A percentile compares a stretch with the other conserved stretches of the same genome.
These are phyloP conservation scores for Oreochromis niloticus DNA, from an alignment of 2,113 vertebrate species.

Conservation along the genomic window DNA sequence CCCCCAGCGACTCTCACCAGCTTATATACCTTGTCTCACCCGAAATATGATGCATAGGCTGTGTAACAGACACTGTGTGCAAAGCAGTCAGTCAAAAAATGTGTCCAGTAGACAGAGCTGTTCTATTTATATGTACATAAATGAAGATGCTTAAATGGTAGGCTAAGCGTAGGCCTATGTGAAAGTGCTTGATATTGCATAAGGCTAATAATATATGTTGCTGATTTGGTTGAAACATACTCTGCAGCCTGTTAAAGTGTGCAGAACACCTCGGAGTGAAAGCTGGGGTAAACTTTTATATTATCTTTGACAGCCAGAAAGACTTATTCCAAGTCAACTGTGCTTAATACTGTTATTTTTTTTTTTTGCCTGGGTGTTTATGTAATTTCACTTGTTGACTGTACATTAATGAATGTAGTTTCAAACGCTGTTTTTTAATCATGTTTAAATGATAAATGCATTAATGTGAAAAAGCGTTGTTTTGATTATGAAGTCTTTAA, in stretches of 20 bases:
- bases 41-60: conserved; percentile 74
- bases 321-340: not conserved
- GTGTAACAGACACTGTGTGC: conserved; percentile 75
- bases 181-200: conserved; percentile 76
- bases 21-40: conserved; percentile 71
- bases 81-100: conserved; percentile 68
- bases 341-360: not conserved
- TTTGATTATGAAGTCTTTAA: not conserved
- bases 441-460: not conserved
- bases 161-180: conserved; percentile 59
- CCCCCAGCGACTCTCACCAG: not conserved
- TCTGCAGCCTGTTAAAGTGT: conserved; percentile 22
- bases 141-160: conserved; percentile 81
- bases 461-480: not conserved
- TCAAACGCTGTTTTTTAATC: not conserved
- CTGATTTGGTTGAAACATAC: conserved; percentile 67
- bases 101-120: conserved; percentile 76
- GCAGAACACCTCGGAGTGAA: not conserved
- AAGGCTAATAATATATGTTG: conserved; percentile 76
- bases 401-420: not conserved
- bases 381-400: not conserved
- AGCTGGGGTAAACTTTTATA: not conserved
- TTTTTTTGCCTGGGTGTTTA: not conserved
- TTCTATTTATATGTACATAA: conserved; percentile 80
- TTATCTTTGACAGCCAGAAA: not conserved